Evolutionary conservation across 2,888 invertebrate species (phyloP), one percentile per base, ranked within the genome.

Genomic region (Augiades crinisus): DNA sequence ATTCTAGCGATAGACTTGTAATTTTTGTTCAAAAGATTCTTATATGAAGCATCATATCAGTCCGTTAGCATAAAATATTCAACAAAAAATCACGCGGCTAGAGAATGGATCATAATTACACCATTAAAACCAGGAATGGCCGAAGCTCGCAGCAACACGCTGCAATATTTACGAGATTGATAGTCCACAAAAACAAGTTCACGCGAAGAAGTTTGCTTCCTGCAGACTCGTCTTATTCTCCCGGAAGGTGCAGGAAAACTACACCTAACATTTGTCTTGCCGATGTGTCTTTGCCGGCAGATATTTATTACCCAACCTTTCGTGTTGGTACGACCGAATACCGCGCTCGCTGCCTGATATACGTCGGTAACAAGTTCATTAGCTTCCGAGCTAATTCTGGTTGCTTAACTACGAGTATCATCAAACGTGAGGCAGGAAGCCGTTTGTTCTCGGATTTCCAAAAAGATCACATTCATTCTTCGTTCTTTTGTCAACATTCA

Each of bases 201-300:
- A 36, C 8, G 36, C 19, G 27, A 36, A 43, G 43, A 43, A 36
- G 27, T 40, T 43, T 30, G 24, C 43, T 43, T 43, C 36, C 43
- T 50, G 43, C 13, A 36, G 10, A 30, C 14, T 30, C 7, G 31
- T 31, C 17, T 31, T 30, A n/a, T n/a, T 17, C 19, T 17, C 19
- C n/a, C 10, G 13, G 44, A 47, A 47, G 40, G 34, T 8, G 41
- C 43, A 30, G 36, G 43, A 37, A 50, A 36, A 62, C 69, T 65
- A 71, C 72, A 71, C 70, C 67, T 70, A 67, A 62, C 74, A 72
- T 81, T 79, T 74, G 77, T 81, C 80, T 78, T 79, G 74, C 73
- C 72, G 65, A 60, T 55, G 64, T 70, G 77, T 73, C 76, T 75
- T 75, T 34, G 31, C 38, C 19, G 68, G 65, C 65, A 61, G 63